Base-by-base conservation (phyloP, 2,113 vertebrate genomes). In the Colistium nudipinnis region DNA sequence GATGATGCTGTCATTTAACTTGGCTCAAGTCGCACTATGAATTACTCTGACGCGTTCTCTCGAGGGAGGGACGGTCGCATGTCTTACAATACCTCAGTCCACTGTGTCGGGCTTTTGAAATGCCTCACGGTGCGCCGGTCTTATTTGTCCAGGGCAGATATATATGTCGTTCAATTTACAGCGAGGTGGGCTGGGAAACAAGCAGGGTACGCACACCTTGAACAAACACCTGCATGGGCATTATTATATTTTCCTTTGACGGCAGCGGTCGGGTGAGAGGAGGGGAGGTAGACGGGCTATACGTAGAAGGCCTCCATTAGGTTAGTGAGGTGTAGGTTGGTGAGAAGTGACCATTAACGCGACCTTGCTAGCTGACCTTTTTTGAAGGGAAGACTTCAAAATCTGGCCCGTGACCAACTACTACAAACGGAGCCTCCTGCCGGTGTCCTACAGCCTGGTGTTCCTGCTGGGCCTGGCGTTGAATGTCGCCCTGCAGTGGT, bases 11-110 rank as follows among this genome's bases (percentile, higher is more conserved):
- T 77, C 92, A 75, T 91, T 92, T 93, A 90, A 94, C 90, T 91
- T 87, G 81, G 85, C 83, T n/a, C n/a, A n/a, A 80, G 92, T 90
- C 85, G 90, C 75, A 87, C 92, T 93, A 91, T 87, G 92, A 39
- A 60, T 92, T 92, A 92, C 88, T 43, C 41, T 22, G 60, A 14
- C 85, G 74, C 78, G 76, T 63, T 35, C 89, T 93, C 89, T 91
- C 33, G 4, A 56, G 41, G 44, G 31, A 22, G 22, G 28, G 4
- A 16, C 35, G 31, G 30, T 31, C 10, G 3, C 53, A 44, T 13
- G 14, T n/a, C n/a, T 41, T 35, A 71, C 67, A 16, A 62, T 64
- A 70, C 62, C 55, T 72, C 44, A 43, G 41, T 13, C 54, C 11
- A 51, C 54, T 62, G 1, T 75, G 9, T 4, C 30, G 12, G 36